A percentile compares a stretch with the other conserved stretches of the same genome.
These are phyloP conservation scores for Falcunculus frontatus DNA, from an alignment of 2,113 vertebrate species.

Conservation along the genomic window DNA sequence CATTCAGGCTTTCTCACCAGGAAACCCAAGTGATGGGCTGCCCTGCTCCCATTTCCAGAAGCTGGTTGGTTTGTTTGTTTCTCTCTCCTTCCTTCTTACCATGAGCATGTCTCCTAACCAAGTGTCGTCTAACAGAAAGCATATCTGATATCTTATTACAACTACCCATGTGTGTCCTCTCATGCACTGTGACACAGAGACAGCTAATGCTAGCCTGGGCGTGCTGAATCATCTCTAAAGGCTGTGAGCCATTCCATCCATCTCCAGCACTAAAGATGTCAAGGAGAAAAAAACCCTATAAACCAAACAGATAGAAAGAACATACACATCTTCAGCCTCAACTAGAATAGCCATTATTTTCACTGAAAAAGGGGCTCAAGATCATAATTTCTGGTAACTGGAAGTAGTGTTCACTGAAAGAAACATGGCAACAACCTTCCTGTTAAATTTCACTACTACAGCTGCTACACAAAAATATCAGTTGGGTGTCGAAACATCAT, in stretches of 20 bases:
- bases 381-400: not conserved
- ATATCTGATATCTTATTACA: not conserved
- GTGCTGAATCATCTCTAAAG: not conserved
- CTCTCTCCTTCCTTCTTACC: not conserved
- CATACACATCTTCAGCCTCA: not conserved
- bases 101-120: not conserved
- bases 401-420: not conserved
- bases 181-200: not conserved
- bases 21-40: not conserved
- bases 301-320: not conserved
- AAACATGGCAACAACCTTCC: not conserved
- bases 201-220: not conserved
- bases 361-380: not conserved
- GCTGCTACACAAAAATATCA: not conserved
- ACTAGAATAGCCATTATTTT: not conserved
- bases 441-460: not conserved
- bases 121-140: not conserved
- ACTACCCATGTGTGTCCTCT: not conserved
- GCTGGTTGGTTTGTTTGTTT: not conserved
- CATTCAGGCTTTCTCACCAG: not conserved
- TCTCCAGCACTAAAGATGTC: not conserved
- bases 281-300: not conserved
- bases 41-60: not conserved
- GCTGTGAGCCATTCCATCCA: not conserved
- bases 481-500: not conserved